Evolutionary conservation across 2,113 vertebrate genomes (phyloP), one percentile per base, ranked within the genome.

Genomic region (Canis aureus): DNA sequence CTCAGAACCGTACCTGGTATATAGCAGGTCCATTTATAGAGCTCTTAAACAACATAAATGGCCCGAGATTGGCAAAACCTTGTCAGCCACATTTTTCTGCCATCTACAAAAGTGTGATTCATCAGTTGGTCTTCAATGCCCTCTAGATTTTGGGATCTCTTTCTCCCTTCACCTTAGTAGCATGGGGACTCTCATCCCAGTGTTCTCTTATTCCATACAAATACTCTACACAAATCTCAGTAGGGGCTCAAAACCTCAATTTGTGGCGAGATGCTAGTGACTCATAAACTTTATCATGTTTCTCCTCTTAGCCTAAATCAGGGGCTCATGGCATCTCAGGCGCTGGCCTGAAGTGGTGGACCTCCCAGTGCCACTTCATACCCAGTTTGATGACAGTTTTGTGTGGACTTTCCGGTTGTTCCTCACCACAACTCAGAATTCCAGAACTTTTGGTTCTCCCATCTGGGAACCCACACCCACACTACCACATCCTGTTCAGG

Each of bases 351-450:
- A 93, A 80, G 69, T 49, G 71, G 22, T 38, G 20, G 60, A 32
- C 66, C 15, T 83, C 74, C 66, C 27, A 2, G 27, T 66, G 51
- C 76, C n/a, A 71, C 32, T 62, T 79, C 71, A 27, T 66, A 16
- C 43, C 78, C 49, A 80, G 92, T 85, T 62, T 87, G 32, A 92
- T 49, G 27, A 62, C 53, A 49, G 25, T 84, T 94, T 96, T 81
- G 20, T 74, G 59, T 76, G 38, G 69, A 53, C 16, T 25, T 7
- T 94, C 32, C 43, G 71, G 38, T 20, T 35, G 20, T 60, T 27
- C 78, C n/a, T 83, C 27, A 19, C 86, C 11, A 27, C 17, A 94
- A 67, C 51, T 94, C 89, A 93, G 57, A 97, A 94, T 69, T 80
- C 7, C 57, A 4, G 2, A 66, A 53, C 32, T 82, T 95, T n/a